These are phyloP conservation scores for Nyctibius bracteatus DNA, from an alignment of 2,113 vertebrate species.

Conservation along the genomic window DNA sequence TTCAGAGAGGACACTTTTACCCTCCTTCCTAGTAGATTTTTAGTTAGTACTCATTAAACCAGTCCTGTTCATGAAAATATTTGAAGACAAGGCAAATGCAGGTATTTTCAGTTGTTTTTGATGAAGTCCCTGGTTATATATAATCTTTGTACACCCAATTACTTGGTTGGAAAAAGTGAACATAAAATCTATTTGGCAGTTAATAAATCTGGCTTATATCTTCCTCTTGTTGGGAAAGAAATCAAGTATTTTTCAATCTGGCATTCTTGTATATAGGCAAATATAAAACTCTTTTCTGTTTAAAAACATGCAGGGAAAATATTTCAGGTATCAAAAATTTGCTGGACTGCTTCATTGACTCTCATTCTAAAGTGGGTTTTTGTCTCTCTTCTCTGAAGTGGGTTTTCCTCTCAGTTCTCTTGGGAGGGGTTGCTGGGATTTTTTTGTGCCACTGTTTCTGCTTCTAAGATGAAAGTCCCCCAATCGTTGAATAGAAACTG, in stretches of 20 bases:
- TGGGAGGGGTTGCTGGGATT: accelerated
- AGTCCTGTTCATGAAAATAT: background rate
- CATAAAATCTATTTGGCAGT: background rate
- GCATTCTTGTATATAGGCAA: background rate
- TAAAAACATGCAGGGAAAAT: background rate
- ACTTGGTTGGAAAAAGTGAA: background rate
- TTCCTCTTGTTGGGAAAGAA: background rate
- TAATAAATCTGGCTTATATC: background rate
- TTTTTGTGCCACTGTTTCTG: background rate
- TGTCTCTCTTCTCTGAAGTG: background rate
- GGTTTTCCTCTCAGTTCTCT: background rate
- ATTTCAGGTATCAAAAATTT: background rate
- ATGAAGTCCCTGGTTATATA: background rate
- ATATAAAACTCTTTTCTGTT: background rate
- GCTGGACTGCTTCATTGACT: background rate
- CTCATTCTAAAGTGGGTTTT: no score
- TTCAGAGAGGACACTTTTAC: background rate
- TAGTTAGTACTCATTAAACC: background rate
- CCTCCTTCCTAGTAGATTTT: background rate
- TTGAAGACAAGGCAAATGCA: background rate
- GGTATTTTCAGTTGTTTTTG: background rate
- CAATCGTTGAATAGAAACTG: background rate
- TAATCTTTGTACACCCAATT: background rate
- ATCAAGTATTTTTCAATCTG: background rate
- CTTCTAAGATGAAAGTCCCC: background rate